Conservation (phyloP, 2,888 invertebrate species). For the Lottia gigantea region DNA sequence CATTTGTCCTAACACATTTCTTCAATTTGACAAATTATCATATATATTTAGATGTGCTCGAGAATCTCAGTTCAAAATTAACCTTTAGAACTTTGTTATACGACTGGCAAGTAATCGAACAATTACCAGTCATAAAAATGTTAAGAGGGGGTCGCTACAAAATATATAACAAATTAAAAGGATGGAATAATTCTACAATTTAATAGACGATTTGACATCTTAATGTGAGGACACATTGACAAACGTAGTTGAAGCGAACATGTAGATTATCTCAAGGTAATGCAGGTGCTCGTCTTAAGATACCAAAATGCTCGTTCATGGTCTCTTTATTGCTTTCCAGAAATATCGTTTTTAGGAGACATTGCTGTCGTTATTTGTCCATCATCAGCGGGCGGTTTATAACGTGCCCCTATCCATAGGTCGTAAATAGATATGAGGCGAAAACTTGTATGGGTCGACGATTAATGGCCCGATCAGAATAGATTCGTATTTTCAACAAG, state of each 20-base stretch:
- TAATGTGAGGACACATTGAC: conserved; percentile 1
- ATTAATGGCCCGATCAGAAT: conserved; percentile 21
- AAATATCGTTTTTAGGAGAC: not conserved
- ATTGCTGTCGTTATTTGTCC: not conserved
- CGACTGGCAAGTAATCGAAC: not conserved
- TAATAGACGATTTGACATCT: conserved; percentile 1
- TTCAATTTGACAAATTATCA: no score
- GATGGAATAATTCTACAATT: not conserved
- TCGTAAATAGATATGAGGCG: not conserved
- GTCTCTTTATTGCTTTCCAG: no score
- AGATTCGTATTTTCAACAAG: conserved; percentile 18
- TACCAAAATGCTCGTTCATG: no score
- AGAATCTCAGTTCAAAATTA: not conserved
- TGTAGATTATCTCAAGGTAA: not conserved
- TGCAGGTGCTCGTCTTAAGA: conserved; percentile 7
- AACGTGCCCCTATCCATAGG: not conserved
- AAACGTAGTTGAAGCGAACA: not conserved
- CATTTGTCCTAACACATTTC: no score
- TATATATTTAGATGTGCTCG: no score
- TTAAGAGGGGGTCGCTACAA: not conserved
- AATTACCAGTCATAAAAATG: not conserved
- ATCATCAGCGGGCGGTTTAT: not conserved
- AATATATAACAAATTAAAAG: not conserved
- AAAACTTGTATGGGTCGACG: conserved; percentile 2
- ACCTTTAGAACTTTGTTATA: not conserved